These are phyloP conservation scores for Paramormyrops kingsleyae DNA, from an alignment of 2,113 vertebrate species.

Conservation along the genomic window DNA sequence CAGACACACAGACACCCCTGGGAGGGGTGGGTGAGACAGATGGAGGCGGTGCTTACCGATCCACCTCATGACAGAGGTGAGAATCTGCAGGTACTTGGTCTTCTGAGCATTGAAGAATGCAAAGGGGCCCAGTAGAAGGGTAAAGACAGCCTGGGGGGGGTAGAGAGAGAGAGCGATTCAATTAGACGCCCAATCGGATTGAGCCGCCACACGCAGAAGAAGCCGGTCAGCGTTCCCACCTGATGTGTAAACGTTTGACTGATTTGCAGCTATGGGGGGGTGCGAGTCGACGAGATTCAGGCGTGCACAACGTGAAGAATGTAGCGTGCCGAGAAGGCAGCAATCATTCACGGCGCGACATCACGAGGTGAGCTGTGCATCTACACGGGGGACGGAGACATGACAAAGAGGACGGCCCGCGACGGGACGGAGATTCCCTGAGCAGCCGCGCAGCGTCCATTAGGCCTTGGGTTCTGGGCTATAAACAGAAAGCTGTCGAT, in stretches of 20 bases:
- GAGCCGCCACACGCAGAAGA: background rate
- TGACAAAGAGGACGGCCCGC: background rate
- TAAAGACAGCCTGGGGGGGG: slow-evolving; percentile 65
- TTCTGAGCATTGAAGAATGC: slow-evolving; percentile 97
- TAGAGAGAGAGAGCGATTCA: background rate
- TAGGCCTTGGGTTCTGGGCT: background rate
- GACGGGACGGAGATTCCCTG: background rate
- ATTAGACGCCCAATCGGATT: background rate
- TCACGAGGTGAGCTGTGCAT: background rate
- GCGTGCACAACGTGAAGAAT: background rate
- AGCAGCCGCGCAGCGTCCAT: background rate
- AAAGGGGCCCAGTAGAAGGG: slow-evolving; percentile 84
- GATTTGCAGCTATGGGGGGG: background rate
- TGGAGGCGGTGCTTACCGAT: slow-evolving; percentile 70
- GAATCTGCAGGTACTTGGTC: slow-evolving; percentile 95
- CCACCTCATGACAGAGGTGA: slow-evolving; percentile 96
- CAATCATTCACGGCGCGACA: background rate
- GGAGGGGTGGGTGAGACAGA: background rate
- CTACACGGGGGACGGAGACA: background rate
- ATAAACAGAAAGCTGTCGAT: background rate
- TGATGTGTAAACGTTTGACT: background rate
- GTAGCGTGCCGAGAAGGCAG: background rate
- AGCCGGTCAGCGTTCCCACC: background rate
- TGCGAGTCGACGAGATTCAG: background rate
- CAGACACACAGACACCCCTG: background rate